Evolutionary conservation across 2,113 vertebrate species (phyloP).

Genomic region (Hirundichthys speculiger): DNA sequence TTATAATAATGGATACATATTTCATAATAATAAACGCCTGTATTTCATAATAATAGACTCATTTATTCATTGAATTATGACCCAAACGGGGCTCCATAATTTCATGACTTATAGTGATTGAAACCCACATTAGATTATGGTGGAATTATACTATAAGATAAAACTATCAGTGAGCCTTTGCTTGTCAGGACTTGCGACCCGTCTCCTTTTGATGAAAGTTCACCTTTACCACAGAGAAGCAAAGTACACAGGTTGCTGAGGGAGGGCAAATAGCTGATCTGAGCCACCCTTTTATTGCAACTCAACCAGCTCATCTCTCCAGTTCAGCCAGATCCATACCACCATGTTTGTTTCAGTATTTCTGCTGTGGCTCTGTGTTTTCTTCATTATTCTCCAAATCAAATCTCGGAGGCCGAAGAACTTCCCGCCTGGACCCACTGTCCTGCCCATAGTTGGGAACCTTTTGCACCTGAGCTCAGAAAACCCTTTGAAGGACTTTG

Average conservation of each 20-base stretch:
- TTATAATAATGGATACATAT: no score
- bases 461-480: constrained; percentile 63
- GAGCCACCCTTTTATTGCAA: neutral
- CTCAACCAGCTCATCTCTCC: neutral
- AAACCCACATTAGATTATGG: no score
- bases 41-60: no score
- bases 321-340: neutral
- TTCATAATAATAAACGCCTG: no score
- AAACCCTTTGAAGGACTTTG: constrained; percentile 28
- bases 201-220: neutral
- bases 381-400: constrained; percentile 51
- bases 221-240: constrained; percentile 9
- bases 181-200: no score
- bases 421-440: constrained; percentile 77
- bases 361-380: constrained; percentile 58
- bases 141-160: no score
- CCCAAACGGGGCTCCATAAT: no score
- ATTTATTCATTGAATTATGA: no score
- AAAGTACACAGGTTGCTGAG: neutral
- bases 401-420: constrained; percentile 70
- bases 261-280: neutral
- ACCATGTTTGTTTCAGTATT: constrained; percentile 64
- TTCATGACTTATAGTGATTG: no score
- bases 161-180: no score
- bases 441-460: constrained; percentile 74